Base-by-base conservation (phyloP, 1,140 invertebrate species). In the Heliconius hermathena region DNA sequence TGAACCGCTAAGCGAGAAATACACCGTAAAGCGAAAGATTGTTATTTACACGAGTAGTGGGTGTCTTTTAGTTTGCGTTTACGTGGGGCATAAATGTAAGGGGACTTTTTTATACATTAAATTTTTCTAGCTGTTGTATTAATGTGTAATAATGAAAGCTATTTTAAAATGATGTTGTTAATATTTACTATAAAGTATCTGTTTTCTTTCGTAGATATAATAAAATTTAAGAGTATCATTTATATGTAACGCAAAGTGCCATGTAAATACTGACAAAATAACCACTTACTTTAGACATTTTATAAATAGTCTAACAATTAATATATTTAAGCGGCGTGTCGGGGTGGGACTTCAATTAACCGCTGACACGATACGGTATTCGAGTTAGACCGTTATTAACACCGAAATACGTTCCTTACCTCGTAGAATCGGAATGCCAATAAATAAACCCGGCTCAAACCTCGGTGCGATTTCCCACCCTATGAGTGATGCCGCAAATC, bases 401-500 rank as follows among this genome's bases (percentile, higher is more conserved):
- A 38, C 52, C 49, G 70, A 73, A 46, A 52, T 78, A 78, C 41
- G 60, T 80, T 73, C 74, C 73, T 76, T 41, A 71, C 46, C 70
- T 41, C 78, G 41, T 74, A 72, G 18, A 76, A 66, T 26, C 60
- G 60, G 60, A 66, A 66, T 11, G 22, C 73, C 73, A 57, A 76
- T 74, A 78, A 81, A 74, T 81, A 78, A 73, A 29, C 71, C 41
- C 20, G 9, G 26, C 71, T 76, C 52, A 38, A 78, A 78, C 33
- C 78, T 72, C 79, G 76, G 57, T 66, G 70, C 80, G 66, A 89
- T 86, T 88, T 87, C 83, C 84, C 81, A 89, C 87, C 83, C 80
- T 88, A 84, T 83, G 82, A 86, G 85, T 78, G 86, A 84, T 80
- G 85, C 85, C 86, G 83, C 89, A 89, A 92, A 92, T 92, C 90